phyloP scores from a whole-genome alignment of 2,797 vertebrate genomes.

The Serranus cabrilla region DNA sequence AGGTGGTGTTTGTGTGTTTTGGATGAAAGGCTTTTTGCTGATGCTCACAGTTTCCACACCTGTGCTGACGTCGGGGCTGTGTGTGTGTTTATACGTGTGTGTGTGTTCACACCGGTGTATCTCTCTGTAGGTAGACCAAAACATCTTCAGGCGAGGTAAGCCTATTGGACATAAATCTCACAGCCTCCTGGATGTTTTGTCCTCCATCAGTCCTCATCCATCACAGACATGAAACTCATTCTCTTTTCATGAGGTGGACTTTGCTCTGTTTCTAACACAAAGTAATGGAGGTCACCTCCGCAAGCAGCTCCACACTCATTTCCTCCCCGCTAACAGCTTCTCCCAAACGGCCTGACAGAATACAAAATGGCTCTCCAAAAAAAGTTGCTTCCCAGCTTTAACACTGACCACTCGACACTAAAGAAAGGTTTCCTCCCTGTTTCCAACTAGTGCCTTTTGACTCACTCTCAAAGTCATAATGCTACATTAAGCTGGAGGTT shows the following conservation, averaged over 20 bases:
- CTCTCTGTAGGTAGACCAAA: background rate
- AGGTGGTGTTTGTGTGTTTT: conserved; percentile 58
- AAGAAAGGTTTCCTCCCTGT: conserved; percentile 54
- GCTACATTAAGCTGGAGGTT: conserved; percentile 25
- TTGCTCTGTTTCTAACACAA: conserved; percentile 54
- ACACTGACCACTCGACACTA: conserved; percentile 42
- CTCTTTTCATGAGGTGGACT: conserved; percentile 65
- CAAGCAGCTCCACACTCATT: conserved; percentile 56
- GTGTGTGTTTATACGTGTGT: conserved; percentile 10
- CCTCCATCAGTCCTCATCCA: conserved; percentile 50
- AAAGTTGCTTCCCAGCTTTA: conserved; percentile 58
- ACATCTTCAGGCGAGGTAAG: conserved; percentile 27
- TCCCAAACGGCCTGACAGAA: conserved; percentile 56
- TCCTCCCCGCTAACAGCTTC: conserved; percentile 59
- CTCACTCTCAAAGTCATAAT: conserved; percentile 22
- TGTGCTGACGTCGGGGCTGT: conserved; percentile 52
- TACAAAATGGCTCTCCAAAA: conserved; percentile 65
- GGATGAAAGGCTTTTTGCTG: conserved; percentile 62
- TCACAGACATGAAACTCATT: conserved; percentile 54
- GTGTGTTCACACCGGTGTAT: background rate
- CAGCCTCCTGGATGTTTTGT: conserved; percentile 40
- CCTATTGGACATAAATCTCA: conserved; percentile 28
- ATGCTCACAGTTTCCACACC: conserved; percentile 65
- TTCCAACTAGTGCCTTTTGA: conserved; percentile 23
- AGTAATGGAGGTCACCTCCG: conserved; percentile 74